Base-by-base conservation (phyloP, 1,140 invertebrate species). In the Pogonomyrmex barbatus region DNA sequence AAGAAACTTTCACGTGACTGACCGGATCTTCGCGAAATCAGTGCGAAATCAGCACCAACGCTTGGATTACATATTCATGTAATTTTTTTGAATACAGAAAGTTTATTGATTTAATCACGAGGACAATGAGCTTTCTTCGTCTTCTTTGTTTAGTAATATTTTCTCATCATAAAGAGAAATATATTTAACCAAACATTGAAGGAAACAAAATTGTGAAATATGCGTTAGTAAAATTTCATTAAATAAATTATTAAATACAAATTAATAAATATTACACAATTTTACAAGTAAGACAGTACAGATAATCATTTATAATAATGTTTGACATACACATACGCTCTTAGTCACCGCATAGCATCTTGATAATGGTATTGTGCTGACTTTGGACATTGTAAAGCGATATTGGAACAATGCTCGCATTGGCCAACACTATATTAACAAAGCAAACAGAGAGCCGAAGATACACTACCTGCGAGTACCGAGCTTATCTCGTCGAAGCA, bases 401-500 rank as follows among this genome's bases (percentile, higher is more conserved):
- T 52, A 14, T 54, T 42, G 65, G 56, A 56, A 90, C 89, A 88
- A 91, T 90, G 42, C 17, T 52, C 70, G 36, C 50, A 24, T 50
- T 33, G 56, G 33, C 33, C 24, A 63, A 60, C 62, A 47, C 14
- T 62, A 60, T 60, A 89, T 91, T 91, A 89, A 89, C 78, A 87
- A 84, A 88, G 81, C 88, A 88, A 89, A 90, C 89, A 89, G 86
- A 54, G 36, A 58, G 50, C 84, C 42, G 65, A 84, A 85, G 65
- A 83, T 62, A 58, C 50, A 70, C 67, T 75, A 60, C 62, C 85
- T 78, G 87, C 65, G 83, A 75, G 42, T 77, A 83, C 73, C n/a
- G 2, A 24, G 77, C 58, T 91, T 94, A 93, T 93, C 92, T 90
- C 88, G 77, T 91, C 92, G 90, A 81, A 76, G 86, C 92, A 94